Percentiles rank a stretch among this genome's conserved stretches.
These are phyloP conservation scores for Latrodectus geometricus DNA, from an alignment of 1,140 invertebrate species.

Conservation along the genomic window DNA sequence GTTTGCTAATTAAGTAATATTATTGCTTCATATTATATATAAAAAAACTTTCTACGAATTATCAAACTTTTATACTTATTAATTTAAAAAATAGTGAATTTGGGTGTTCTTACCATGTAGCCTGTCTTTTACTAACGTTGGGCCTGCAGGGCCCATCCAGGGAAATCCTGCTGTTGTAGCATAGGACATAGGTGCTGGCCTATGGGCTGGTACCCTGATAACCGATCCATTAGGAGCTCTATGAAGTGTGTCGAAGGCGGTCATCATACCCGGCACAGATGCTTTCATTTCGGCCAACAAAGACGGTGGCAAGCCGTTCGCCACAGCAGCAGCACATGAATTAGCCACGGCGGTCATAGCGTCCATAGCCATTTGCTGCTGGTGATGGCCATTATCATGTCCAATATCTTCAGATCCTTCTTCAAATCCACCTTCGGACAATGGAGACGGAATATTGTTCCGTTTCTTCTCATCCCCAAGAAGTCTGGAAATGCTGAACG, in stretches of 20 bases:
- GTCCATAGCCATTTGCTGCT: constrained; percentile 35
- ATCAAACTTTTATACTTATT: not conserved
- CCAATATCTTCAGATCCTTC: constrained; percentile 34
- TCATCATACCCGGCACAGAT: constrained; percentile 27
- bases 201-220: constrained; percentile 87
- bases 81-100: not conserved
- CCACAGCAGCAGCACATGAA: constrained; percentile 27
- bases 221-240: constrained; percentile 73
- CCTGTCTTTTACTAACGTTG: constrained; percentile 87
- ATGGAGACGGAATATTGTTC: constrained; percentile 22
- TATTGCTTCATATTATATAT: no score
- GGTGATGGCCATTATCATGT: constrained; percentile 6
- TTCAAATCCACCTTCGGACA: constrained; percentile 37
- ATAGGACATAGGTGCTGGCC: constrained; percentile 71
- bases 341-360: constrained; percentile 49
- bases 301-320: constrained; percentile 10
- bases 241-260: constrained; percentile 57
- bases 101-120: constrained; percentile 79
- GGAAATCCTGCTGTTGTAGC: constrained; percentile 72
- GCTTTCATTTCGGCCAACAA: constrained; percentile 39
- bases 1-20: no score
- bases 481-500: constrained; percentile 61
- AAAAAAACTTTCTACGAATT: not conserved
- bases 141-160: constrained; percentile 72
- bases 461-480: constrained; percentile 53